These are phyloP conservation scores for Nymphalis io DNA, from an alignment of 1,140 invertebrate species.

Conservation along the genomic window DNA sequence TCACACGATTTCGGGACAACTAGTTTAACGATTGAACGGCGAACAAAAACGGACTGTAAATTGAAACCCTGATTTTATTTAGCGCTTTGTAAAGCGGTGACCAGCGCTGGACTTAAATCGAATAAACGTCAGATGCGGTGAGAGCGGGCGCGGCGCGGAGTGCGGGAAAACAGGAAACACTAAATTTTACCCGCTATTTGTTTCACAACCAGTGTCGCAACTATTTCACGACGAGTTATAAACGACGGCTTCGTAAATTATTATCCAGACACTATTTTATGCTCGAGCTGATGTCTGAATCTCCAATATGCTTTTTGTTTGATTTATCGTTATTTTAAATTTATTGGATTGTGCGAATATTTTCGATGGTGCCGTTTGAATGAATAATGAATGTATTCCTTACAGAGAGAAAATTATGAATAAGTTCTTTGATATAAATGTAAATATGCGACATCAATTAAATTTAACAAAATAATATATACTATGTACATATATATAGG, in stretches of 20 bases:
- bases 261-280: constrained; percentile 14
- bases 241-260: constrained; percentile 31
- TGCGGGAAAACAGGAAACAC: constrained; percentile 47
- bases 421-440: no score
- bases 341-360: not conserved
- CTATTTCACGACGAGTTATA: constrained; percentile 35
- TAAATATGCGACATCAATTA: no score
- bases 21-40: not conserved
- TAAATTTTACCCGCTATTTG: constrained; percentile 55
- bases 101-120: constrained; percentile 51
- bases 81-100: constrained; percentile 47
- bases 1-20: not conserved
- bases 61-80: constrained; percentile 57
- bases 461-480: no score
- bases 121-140: constrained; percentile 61
- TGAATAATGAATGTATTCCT: not conserved
- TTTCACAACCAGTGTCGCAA: constrained; percentile 40
- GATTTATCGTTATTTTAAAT: constrained; percentile 2
- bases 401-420: no score
- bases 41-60: constrained; percentile 28
- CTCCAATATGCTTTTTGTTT: not conserved
- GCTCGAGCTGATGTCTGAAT: not conserved
- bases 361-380: not conserved
- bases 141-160: constrained; percentile 24
- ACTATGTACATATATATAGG: no score